A percentile compares a stretch with the other conserved stretches of the same genome.
These are phyloP conservation scores for Ecliptopera silaceata DNA, from an alignment of 2,888 invertebrate genomes.

Conservation along the genomic window DNA sequence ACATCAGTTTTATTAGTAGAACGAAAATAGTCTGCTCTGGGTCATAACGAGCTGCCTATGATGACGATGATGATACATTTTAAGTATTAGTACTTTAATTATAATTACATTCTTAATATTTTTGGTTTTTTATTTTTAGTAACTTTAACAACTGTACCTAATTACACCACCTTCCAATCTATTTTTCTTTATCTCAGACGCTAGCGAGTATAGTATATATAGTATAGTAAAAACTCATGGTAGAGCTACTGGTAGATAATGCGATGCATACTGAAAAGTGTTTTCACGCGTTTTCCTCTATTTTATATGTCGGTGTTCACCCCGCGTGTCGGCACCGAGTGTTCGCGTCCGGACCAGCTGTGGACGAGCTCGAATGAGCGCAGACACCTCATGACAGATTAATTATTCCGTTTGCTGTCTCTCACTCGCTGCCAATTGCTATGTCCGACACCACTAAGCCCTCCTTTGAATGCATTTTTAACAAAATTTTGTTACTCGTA, in stretches of 20 bases:
- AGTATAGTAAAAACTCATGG: no score
- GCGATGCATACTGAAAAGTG: conserved; percentile 1
- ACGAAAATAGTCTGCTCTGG: no score
- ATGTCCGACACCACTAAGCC: conserved; percentile 25
- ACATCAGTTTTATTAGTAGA: no score
- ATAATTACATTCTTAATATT: no score
- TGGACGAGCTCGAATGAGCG: conserved; percentile 43
- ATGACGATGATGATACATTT: no score
- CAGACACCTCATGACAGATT: conserved; percentile 63
- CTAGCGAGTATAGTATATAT: no score
- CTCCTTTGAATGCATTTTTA: conserved; percentile 8
- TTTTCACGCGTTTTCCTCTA: conserved; percentile 4
- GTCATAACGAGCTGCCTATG: no score
- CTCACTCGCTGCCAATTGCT: conserved; percentile 38
- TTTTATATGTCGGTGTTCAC: conserved; percentile 23
- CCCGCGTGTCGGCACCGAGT: conserved; percentile 17
- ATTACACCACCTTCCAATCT: no score
- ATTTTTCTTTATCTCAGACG: no score
- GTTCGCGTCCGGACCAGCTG: conserved; percentile 38
- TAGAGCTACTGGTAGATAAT: not conserved
- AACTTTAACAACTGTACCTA: no score
- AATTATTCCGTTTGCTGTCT: conserved; percentile 61
- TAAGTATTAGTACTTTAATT: no score
- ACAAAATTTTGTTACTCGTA: not conserved
- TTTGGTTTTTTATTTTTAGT: no score